Evolutionary conservation across 2,888 invertebrate species (phyloP).

Genomic region (Chironomus riparius): DNA sequence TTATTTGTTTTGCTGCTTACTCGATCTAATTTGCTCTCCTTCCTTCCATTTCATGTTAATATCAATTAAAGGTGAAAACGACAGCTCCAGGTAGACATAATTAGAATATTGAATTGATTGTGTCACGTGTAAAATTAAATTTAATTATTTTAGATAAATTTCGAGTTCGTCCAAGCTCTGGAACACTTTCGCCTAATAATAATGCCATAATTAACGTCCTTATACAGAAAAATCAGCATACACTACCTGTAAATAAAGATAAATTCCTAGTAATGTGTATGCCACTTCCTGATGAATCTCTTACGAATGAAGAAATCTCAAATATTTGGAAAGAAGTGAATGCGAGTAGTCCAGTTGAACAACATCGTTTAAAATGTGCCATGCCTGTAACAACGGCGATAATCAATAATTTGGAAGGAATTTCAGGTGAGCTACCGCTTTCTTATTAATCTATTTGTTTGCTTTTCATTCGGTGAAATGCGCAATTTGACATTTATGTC

Average conservation of each 20-base stretch:
- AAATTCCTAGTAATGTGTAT: constrained; percentile 84
- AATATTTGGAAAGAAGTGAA: constrained; percentile 64
- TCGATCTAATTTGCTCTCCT: background rate
- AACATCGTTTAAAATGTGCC: constrained; percentile 60
- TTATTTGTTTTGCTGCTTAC: constrained; percentile 7
- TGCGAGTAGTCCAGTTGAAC: constrained; percentile 49
- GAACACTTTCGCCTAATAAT: constrained; percentile 57
- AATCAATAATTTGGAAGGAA: constrained; percentile 5
- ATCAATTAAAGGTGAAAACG: constrained; percentile 71
- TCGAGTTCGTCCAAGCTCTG: constrained; percentile 81
- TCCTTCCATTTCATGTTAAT: background rate
- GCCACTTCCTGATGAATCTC: constrained; percentile 48
- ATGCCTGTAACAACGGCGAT: constrained; percentile 22
- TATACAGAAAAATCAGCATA: constrained; percentile 62
- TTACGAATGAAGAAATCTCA: constrained; percentile 52
- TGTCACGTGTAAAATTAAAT: background rate
- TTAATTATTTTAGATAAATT: constrained; percentile 60
- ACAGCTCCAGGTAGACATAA: constrained; percentile 58
- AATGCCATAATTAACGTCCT: constrained; percentile 59
- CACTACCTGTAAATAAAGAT: constrained; percentile 62
- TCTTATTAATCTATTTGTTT: background rate
- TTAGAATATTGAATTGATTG: background rate
- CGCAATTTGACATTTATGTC: too few species aligned
- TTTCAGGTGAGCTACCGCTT: background rate
- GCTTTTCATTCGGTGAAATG: background rate